A percentile compares a stretch with the other conserved stretches of the same genome.
Conservation (phyloP, 2,888 invertebrate genomes). For the Meiosimyza platycephala region DNA sequence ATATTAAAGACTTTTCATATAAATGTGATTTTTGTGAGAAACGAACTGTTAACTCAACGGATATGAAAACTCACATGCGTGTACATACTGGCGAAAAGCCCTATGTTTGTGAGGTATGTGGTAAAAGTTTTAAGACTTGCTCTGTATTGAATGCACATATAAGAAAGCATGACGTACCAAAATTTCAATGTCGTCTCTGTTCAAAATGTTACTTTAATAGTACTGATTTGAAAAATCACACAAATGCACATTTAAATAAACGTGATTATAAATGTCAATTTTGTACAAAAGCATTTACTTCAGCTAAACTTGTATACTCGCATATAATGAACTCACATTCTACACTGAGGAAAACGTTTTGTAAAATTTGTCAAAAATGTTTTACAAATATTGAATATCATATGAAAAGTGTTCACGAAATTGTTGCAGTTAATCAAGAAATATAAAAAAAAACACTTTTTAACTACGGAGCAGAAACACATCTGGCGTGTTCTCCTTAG, state of each 20-base stretch:
- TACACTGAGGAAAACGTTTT: conserved; percentile 2
- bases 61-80: conserved; percentile 8
- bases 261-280: conserved; percentile 8
- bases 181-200: conserved; percentile 8
- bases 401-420: conserved; percentile 6
- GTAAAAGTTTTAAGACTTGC: conserved; percentile 10
- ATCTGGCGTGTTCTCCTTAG: no score
- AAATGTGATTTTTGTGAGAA: conserved; percentile 7
- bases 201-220: neutral
- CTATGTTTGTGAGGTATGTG: conserved; percentile 2
- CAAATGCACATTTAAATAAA: conserved; percentile 12
- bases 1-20: conserved; percentile 3
- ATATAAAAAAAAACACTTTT: no score
- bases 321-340: conserved; percentile 5
- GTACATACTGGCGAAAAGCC: conserved; percentile 7
- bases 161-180: neutral
- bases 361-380: conserved; percentile 8
- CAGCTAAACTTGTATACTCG: conserved; percentile 8
- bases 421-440: neutral
- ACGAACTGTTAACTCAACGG: conserved; percentile 12
- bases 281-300: conserved; percentile 14
- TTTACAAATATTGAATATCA: conserved; percentile 3
- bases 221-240: conserved; percentile 8
- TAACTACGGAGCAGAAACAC: no score
- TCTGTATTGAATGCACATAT: conserved; percentile 1